Base-by-base conservation (phyloP, 92 coral and sea anemone genomes). In the Parazoanthus atlanticus region DNA sequence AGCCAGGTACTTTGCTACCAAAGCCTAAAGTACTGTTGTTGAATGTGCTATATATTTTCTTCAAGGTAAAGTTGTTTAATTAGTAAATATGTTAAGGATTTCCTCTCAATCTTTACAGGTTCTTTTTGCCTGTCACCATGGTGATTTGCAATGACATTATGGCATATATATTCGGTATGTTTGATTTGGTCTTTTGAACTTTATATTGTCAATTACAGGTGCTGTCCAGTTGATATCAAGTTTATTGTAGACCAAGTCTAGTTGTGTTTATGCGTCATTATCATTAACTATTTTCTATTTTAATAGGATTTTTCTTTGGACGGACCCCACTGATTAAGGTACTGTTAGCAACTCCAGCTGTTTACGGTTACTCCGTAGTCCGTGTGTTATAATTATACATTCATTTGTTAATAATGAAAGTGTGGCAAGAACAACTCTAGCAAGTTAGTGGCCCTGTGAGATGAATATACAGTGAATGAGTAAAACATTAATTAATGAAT, bases 241-340 rank as follows among this genome's bases (percentile, higher is more conserved):
- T 43, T 43, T 43, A 8, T 56, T 56, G 23, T 56, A 56, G 23
- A 56, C 10, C 3, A 56, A 19, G 17, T 56, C 26, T 21, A 61
- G n/a, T 61, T 21, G 8, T n/a, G 36, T 31, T 28, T 23, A 29
- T 29, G n/a, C 9, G n/a, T 26, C 32, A 75, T 36, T 70, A 40
- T 76, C 32, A 70, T 54, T 74, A 38, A 8, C 25, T 72, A 15
- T 5, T 23, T 75, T 78, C 49, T 3, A 56, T 26, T 30, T 13
- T 34, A 3, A 7, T 26, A 85, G 98, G 98, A 3, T 96, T 96
- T 89, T 96, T 96, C 90, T 96, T 96, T 93, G 98, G 98, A 2
- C 95, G 97, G 40, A 96, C 98, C 25, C 98, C 98, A 86, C 93
- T 96, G 38, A 96, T 96, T 32, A 96, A 96, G 98, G 98, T 96